phyloP scores from a whole-genome alignment of 2,888 invertebrate genomes.

The Vannuccia rotundouncinata region DNA sequence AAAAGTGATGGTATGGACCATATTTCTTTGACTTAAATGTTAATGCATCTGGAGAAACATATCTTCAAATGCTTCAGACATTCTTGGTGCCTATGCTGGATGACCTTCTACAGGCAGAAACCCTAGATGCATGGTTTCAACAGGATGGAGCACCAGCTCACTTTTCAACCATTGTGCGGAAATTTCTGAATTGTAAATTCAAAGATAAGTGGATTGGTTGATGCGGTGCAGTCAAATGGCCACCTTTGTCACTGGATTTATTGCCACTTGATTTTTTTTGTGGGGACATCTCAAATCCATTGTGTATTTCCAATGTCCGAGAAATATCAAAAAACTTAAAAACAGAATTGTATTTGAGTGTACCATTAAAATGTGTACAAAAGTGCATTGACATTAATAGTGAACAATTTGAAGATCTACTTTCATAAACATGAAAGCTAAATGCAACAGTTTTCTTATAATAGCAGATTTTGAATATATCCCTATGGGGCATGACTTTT shows the following conservation, averaged over 20 bases:
- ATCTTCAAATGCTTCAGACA: conserved; percentile 24
- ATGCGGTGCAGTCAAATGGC: conserved; percentile 17
- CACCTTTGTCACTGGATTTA: conserved; percentile 15
- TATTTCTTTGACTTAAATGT: conserved; percentile 2
- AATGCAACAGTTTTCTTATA: too few species aligned
- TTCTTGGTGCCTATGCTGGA: conserved; percentile 28
- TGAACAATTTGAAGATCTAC: too few species aligned
- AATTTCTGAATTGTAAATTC: conserved; percentile 12
- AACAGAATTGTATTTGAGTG: neutral
- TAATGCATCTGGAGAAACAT: conserved; percentile 22
- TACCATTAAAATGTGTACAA: too few species aligned
- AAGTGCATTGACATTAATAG: too few species aligned
- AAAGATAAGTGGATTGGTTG: conserved; percentile 18
- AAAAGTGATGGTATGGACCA: conserved; percentile 29
- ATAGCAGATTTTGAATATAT: too few species aligned
- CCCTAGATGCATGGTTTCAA: conserved; percentile 21
- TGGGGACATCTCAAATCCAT: conserved; percentile 27
- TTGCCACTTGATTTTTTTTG: conserved; percentile 28
- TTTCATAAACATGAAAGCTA: too few species aligned
- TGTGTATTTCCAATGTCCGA: conserved; percentile 2
- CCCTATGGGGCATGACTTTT: too few species aligned
- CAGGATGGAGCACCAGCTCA: conserved; percentile 23
- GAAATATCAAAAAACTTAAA: conserved; percentile 24
- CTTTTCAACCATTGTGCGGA: conserved; percentile 21
- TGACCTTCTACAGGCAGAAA: conserved; percentile 17